Percentiles rank a stretch among this genome's conserved stretches.
Evolutionary conservation across 1,140 invertebrate species (phyloP).

Genomic region (Orius laevigatus): DNA sequence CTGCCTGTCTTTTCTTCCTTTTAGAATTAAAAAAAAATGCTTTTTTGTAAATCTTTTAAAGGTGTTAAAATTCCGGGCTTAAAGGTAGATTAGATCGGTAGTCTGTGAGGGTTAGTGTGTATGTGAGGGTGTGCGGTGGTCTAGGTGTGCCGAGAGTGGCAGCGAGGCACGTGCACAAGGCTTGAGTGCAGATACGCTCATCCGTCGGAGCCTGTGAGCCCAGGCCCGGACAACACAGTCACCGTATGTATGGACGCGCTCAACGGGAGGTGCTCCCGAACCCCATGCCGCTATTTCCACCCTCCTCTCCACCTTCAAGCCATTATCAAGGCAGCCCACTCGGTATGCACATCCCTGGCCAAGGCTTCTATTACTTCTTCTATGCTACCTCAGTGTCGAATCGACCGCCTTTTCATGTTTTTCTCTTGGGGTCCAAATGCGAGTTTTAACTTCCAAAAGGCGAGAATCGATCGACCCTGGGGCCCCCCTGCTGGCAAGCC

Average conservation of each 20-base stretch:
- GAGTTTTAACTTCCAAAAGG: neutral
- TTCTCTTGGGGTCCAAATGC: neutral
- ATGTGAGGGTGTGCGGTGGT: slow-evolving; percentile 17
- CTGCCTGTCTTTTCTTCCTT: neutral
- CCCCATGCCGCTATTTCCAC: slow-evolving; percentile 94
- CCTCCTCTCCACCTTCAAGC: slow-evolving; percentile 95
- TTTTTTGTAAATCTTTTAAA: neutral
- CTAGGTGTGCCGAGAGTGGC: slow-evolving; percentile 96
- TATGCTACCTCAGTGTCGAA: slow-evolving; percentile 9
- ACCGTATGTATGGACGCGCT: slow-evolving; percentile 98
- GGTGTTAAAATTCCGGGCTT: no score
- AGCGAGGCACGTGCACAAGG: slow-evolving; percentile 92
- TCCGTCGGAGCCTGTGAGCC: slow-evolving; percentile 73
- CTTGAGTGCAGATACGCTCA: slow-evolving; percentile 95
- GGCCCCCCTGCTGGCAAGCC: slow-evolving; percentile 22
- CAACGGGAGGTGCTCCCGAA: slow-evolving; percentile 89
- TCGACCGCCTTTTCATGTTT: slow-evolving; percentile 5
- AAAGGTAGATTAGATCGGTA: neutral
- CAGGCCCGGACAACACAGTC: slow-evolving; percentile 87
- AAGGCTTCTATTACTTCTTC: slow-evolving; percentile 17
- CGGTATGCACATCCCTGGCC: slow-evolving; percentile 77
- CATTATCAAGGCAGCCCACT: slow-evolving; percentile 92
- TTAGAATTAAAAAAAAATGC: neutral
- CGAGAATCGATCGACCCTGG: slow-evolving; percentile 3
- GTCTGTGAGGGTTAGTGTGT: slow-evolving; percentile 6